phyloP scores from a whole-genome alignment of 1,140 invertebrate species.

The Paracyclopina nana region DNA sequence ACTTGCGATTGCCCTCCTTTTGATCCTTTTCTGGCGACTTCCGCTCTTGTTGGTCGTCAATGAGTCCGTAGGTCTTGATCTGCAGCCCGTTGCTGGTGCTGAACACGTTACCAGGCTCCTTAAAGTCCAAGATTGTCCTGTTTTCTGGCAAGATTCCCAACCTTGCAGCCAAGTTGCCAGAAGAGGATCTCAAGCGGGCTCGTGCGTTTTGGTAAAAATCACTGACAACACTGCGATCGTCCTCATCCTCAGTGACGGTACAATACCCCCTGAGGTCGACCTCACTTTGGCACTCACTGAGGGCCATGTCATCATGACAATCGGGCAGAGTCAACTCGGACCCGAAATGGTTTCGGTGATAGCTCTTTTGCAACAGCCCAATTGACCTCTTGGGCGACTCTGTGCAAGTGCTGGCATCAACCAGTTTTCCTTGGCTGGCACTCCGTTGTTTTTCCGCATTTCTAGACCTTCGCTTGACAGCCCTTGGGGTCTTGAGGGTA shows the following conservation, averaged over 20 bases:
- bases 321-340: neutral
- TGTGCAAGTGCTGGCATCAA: neutral
- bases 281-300: conserved; percentile 1
- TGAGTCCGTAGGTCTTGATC: conserved; percentile 11
- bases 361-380: neutral
- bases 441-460: neutral
- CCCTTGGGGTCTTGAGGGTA: conserved; percentile 4
- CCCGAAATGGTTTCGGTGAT: no score
- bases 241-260: neutral
- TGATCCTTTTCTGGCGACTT: neutral
- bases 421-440: neutral
- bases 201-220: neutral
- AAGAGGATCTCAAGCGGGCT: neutral
- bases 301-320: neutral
- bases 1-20: neutral
- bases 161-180: neutral
- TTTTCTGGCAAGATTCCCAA: conserved; percentile 12
- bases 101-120: neutral
- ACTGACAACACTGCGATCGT: neutral
- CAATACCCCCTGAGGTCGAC: neutral
- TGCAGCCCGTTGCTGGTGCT: neutral
- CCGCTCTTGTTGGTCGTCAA: neutral
- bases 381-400: no score
- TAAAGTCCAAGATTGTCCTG: neutral
- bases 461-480: conserved; percentile 4